Percentiles rank a stretch among this genome's conserved stretches.
Conservation (phyloP, 2,797 vertebrate species). For the Harpagifer antarcticus region DNA sequence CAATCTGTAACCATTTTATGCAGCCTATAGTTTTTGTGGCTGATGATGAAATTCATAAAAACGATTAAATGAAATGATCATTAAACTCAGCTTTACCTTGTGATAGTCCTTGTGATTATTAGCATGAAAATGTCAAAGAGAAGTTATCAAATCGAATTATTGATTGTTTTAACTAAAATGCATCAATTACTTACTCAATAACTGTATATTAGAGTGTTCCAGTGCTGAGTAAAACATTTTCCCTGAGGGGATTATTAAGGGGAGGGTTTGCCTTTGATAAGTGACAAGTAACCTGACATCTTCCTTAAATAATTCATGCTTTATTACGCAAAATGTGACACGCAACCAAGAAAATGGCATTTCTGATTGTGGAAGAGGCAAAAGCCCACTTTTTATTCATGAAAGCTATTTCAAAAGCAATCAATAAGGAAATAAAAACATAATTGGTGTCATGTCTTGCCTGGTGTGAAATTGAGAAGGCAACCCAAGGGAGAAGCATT, state of each 20-base stretch:
- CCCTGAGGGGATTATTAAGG: background rate
- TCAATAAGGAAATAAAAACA: slow-evolving; percentile 37
- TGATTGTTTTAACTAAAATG: background rate
- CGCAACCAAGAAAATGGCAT: slow-evolving; percentile 5
- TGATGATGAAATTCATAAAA: no score
- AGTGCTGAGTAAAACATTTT: background rate
- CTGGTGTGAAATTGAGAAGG: slow-evolving; percentile 25
- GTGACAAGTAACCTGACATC: slow-evolving; percentile 1
- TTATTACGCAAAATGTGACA: slow-evolving; percentile 9
- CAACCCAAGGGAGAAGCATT: slow-evolving; percentile 13
- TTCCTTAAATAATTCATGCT: slow-evolving; percentile 15
- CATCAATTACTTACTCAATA: background rate
- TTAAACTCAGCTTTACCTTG: background rate
- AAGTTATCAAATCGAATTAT: background rate
- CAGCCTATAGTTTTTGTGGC: no score
- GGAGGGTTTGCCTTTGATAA: slow-evolving; percentile 1
- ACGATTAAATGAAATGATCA: background rate
- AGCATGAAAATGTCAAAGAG: no score
- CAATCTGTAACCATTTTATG: no score
- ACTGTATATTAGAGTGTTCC: background rate
- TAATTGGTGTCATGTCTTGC: slow-evolving; percentile 41
- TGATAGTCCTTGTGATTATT: no score
- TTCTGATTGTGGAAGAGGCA: slow-evolving; percentile 12
- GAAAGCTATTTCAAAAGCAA: slow-evolving; percentile 28
- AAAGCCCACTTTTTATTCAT: slow-evolving; percentile 9